Base-by-base conservation (phyloP, 2,113 vertebrate species). In the Glaucidium brasilianum region DNA sequence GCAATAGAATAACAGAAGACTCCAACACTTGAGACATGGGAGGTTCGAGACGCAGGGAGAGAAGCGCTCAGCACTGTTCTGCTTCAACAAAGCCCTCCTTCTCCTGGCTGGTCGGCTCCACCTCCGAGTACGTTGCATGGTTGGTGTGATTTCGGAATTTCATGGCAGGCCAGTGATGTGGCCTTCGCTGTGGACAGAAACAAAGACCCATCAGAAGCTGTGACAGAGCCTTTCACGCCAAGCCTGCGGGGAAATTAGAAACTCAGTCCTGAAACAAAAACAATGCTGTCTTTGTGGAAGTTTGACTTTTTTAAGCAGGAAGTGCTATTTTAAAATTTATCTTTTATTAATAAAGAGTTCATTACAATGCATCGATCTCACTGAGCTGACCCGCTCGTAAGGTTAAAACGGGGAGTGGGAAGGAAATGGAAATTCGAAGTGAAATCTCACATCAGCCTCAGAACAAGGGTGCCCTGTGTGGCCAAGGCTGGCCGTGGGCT, bases 11-110 rank as follows among this genome's bases (percentile, higher is more conserved):
- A 34, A 79, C 18, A 34, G 79, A 35, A 76, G 83, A 88, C 53
- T 77, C 88, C 92, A 72, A 41, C 52, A 7, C n/a, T 43, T 30
- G 76, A 56, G 87, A 71, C 32, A 7, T 3, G 35, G 88, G 72
- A 85, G 52, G 68, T 56, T 64, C 5, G 30, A 56, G 88, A 23
- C 0, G 50, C 27, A 16, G 43, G 74, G 71, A 30, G 71, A 77
- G 53, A 49, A 14, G 67, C 13, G 30, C 96, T 99, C 98, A 99
- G 97, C 99, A 99, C 94, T 99, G 99, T 86, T 99, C 99, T 0
- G 99, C 99, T 96, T 99, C 99, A 23, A 99, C 98, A 30, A 99
- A 99, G 6, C 99, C 98, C 71, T 99, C 99, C 96, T 99, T 99
- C 88, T 99, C 99, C 3, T 99, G 99, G 92, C 98, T 98, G 15